Evolutionary conservation across 2,797 vertebrate species (phyloP), one percentile per base, ranked within the genome.

Genomic region (Ptychadena robeensis): DNA sequence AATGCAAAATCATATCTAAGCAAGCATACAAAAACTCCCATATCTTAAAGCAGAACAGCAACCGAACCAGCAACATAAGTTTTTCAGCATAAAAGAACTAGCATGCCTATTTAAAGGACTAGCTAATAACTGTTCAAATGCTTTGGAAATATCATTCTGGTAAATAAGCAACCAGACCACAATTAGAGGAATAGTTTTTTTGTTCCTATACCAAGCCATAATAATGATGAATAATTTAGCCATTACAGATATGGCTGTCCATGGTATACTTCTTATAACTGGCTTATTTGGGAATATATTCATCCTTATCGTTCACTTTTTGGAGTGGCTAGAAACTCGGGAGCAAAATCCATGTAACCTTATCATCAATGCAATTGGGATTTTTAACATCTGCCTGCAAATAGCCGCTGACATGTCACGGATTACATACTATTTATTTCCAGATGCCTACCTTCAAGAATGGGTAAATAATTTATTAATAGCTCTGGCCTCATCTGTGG

Each of bases 341-440:
- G 66, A 77, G 0, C 37, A n/a, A n/a, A 82, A 77, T 76, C 73
- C 57, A 32, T 69, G 73, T 25, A 61, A 69, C 31, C 73, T 77
- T 3, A 82, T 82, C 15, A 40, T 82, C 14, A 76, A 70, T 35
- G 31, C 18, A 57, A 82, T 82, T 64, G 73, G 48, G 30, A 34
- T 61, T 77, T 82, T 35, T 35, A 82, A 77, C 37, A 70, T 77
- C 53, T 38, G 32, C 2, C 64, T 82, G 14, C 81, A 82, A 77
- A 73, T 66, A 48, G 69, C 32, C 18, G 37, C 64, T 75, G 73
- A 64, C 5, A 10, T 64, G 22, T 37, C 64, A 9, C 64, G 77
- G 12, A 44, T 76, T 3, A 11, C 30, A 4, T 82, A 40, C 37
- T 61, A 22, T 28, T 30, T 76, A 38, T 82, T 34, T 44, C 9